Evolutionary conservation across 2,888 invertebrate genomes (phyloP), one percentile per base, ranked within the genome.

Genomic region (Amiota communis): DNA sequence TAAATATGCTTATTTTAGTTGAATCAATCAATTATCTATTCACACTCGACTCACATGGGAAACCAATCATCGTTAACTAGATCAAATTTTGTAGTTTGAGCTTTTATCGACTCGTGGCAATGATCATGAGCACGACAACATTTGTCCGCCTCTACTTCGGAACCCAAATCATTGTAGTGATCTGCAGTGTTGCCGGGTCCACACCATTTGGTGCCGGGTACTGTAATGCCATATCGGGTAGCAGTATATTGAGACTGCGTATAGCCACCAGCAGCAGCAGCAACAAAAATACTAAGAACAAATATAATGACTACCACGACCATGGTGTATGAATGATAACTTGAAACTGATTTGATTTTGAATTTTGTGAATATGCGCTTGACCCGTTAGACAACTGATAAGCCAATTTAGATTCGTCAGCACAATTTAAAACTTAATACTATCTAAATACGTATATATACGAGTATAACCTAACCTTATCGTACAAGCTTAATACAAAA

Each of bases 181-280:
- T 92, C 92, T 0, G 97, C 96, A 0, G 94, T 93, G 87, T 93
- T 94, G 0, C 97, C 97, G 79, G 95, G 94, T 20, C 97, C 98
- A 89, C 97, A 98, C 97, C 97, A 97, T 87, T 96, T 95, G 0
- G 97, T 97, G 8, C 83, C 96, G 95, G 8, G 96, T 57, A 81
- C 77, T 67, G 75, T 75, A n/a, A 83, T 75, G 15, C 80, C 74
- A 10, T 49, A 15, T 20, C 59, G 15, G 13, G 47, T 1, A 46
- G 11, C 1, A 46, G 47, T n/a, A 36, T 36, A 36, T 6, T 36
- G 36, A 46, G 13, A 8, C 64, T 64, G 64, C 15, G 47, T 47
- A 17, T 47, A 8, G 46, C 46, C 47, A 64, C n/a, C 23, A 56
- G 17, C 9, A 56, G 56, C n/a, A 56, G 46, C 46, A 23, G 23